Evolutionary conservation across 2,797 vertebrate genomes (phyloP).

Genomic region (Peromyscus nudipes): DNA sequence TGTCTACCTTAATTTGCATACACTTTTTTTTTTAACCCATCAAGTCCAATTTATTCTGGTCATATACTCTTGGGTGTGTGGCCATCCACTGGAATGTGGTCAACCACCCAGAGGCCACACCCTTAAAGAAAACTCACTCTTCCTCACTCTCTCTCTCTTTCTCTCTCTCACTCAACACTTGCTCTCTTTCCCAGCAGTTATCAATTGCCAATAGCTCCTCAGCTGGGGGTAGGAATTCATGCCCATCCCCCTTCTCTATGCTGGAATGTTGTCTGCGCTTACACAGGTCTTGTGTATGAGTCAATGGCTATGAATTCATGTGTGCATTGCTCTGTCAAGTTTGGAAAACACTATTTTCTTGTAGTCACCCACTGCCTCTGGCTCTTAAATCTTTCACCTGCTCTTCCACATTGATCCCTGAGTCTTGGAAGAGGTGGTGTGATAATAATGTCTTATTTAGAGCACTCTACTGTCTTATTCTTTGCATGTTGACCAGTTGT

Average conservation of each 20-base stretch:
- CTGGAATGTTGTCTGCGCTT: neutral
- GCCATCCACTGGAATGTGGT: neutral
- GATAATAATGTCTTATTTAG: no score
- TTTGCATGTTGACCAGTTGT: no score
- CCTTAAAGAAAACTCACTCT: neutral
- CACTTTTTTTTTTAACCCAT: neutral
- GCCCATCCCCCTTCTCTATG: neutral
- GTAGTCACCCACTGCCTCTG: no score
- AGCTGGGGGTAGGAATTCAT: neutral
- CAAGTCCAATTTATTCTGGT: neutral
- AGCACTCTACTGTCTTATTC: no score
- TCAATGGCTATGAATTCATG: no score
- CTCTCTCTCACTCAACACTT: neutral
- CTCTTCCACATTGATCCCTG: no score
- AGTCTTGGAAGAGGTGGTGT: no score
- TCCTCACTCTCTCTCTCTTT: neutral
- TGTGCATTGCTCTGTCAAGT: no score
- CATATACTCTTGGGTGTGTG: neutral
- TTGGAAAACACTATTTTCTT: no score
- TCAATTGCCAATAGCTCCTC: no score
- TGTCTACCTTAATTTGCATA: neutral
- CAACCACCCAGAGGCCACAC: neutral
- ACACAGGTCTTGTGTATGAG: no score
- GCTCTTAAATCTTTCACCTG: no score
- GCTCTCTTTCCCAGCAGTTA: neutral